Base-by-base conservation (phyloP, 1,140 invertebrate species). In the Aphelenchoides fujianensis region DNA sequence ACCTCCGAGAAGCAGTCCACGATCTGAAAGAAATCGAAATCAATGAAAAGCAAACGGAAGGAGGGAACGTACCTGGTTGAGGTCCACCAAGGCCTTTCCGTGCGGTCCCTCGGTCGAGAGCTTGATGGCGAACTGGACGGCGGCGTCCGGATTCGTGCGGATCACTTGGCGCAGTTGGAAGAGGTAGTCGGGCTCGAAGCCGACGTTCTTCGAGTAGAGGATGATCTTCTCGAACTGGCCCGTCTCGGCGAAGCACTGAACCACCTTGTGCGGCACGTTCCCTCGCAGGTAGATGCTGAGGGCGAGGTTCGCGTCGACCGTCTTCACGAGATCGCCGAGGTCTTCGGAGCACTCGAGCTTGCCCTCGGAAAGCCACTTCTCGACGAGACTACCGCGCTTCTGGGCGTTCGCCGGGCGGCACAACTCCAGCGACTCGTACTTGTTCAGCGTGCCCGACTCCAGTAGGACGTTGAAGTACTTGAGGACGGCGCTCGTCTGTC, bases 1-100 rank as follows among this genome's bases (percentile, higher is more conserved):
- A 94, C 92, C 82, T 98, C 97, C 92, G 98, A 95, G 85, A 99
- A 98, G 68, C 98, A 96, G 83, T 99, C 96, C 0, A 99, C 96
- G 76, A 98, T 97, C 89, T 97, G 89, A 2, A 85, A 76, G 64
- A 98, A 95, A 84, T 99, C 95, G 59, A 95, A n/a, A n/a, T n/a
- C n/a, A n/a, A n/a, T n/a, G n/a, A n/a, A n/a, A n/a, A n/a, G n/a
- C n/a, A n/a, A n/a, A n/a, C n/a, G n/a, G n/a, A n/a, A n/a, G n/a
- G n/a, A n/a, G n/a, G n/a, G n/a, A n/a, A n/a, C n/a, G n/a, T n/a
- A n/a, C n/a, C n/a, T n/a, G n/a, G n/a, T n/a, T n/a, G n/a, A n/a
- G n/a, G n/a, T n/a, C n/a, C n/a, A n/a, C n/a, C 95, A 53, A 98
- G 85, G 82, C 61, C 61, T 19, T 52, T 74, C 31, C 63, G 53